Base-by-base conservation (phyloP, 2,888 invertebrate species). In the Torymus auratus region DNA sequence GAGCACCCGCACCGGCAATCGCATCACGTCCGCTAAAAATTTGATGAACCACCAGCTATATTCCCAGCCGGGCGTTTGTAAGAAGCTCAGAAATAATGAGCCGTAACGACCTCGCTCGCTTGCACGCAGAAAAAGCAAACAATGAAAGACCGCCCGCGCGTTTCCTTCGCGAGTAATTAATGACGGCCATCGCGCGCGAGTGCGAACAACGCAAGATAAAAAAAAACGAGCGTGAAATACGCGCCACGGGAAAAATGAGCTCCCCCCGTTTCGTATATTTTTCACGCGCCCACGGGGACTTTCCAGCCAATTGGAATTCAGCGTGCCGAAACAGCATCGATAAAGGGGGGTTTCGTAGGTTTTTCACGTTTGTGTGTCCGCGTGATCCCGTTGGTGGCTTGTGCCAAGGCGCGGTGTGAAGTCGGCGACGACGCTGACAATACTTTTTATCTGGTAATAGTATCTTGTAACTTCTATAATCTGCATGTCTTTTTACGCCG, bases 11-110 rank as follows among this genome's bases (percentile, higher is more conserved):
- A 41, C 23, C 7, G 5, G 14, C 23, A 55, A 55, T 3, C 50
- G 15, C 14, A n/a, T 55, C 14, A 2, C 15, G n/a, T 41, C 11
- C 17, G 3, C n/a, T 69, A 58, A 20, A 58, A 28, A 15, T 58
- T 15, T 2, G 41, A 58, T 58, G 58, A 69, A 68, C 17, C 55
- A n/a, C 23, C 15, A 13, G 15, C 7, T 23, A 55, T 68, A 17
- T 55, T 55, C 55, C 55, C n/a, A 12, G 0, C 15, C 52, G 12
- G 0, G 1, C 13, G 41, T 41, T 41, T 7, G 17, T 23, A 55
- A 68, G 52, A 52, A 2, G 23, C 55, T 17, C n/a, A 20, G n/a
- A 55, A 68, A 68, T 55, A 55, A 68, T 23, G 68, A 68, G 52
- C 13, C 11, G n/a, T 68, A 55, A 55, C 10, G 52, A 5, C 55